Evolutionary conservation across 2,888 invertebrate genomes (phyloP).

Genomic region (Macrosiphum euphorbiae): DNA sequence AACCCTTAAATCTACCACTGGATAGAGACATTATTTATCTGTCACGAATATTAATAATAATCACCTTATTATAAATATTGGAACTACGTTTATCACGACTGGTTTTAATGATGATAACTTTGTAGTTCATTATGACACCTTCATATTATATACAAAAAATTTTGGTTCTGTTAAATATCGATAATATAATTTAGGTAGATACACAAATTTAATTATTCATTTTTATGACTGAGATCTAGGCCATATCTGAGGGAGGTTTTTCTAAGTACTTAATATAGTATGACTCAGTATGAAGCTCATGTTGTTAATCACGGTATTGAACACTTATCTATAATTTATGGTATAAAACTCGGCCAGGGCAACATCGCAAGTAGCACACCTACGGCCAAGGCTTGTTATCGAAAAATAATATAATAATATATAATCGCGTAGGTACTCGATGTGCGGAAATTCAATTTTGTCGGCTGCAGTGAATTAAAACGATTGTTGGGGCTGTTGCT

Average conservation of each 20-base stretch:
- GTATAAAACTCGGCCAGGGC: background rate
- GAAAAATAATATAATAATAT: background rate
- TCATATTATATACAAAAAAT: background rate
- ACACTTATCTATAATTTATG: background rate
- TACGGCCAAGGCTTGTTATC: background rate
- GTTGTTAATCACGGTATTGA: background rate
- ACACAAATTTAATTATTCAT: background rate
- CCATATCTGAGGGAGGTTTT: background rate
- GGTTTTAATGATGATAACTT: background rate
- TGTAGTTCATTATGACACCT: background rate
- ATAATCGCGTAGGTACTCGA: background rate
- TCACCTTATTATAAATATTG: background rate
- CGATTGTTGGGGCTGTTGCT: background rate
- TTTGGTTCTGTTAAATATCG: background rate
- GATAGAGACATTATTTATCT: too few species aligned
- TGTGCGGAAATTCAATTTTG: constrained; percentile 15
- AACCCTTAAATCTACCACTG: too few species aligned
- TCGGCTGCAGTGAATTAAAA: background rate
- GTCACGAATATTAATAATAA: background rate
- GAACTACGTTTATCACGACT: background rate
- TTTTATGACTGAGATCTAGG: background rate
- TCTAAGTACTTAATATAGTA: background rate
- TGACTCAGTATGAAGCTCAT: background rate
- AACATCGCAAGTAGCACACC: background rate
- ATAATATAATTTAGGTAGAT: background rate